A percentile compares a stretch with the other conserved stretches of the same genome.
Evolutionary conservation across 2,113 vertebrate genomes (phyloP).

Genomic region (Canis aureus): DNA sequence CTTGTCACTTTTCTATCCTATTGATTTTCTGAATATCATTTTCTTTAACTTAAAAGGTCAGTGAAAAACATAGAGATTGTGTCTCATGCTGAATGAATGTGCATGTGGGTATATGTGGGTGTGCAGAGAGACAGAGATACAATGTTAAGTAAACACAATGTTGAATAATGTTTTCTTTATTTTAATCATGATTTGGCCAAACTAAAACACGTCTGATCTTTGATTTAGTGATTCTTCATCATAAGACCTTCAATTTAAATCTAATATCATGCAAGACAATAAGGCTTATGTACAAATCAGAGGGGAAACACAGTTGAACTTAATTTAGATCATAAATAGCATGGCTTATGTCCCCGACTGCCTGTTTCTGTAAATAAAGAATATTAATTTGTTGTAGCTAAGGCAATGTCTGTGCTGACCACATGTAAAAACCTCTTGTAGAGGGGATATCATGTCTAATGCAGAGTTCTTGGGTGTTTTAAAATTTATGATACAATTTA

Average conservation of each 20-base stretch:
- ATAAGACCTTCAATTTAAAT: background rate
- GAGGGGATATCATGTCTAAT: background rate
- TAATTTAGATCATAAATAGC: background rate
- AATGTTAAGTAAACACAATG: background rate
- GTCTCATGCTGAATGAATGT: background rate
- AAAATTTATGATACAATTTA: background rate
- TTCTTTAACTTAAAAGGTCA: constrained; percentile 65
- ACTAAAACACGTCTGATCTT: background rate
- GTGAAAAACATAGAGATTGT: background rate
- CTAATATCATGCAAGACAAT: background rate
- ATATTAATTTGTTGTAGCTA: background rate
- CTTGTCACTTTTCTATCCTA: constrained; percentile 63
- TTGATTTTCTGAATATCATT: constrained; percentile 69
- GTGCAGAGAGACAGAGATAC: background rate
- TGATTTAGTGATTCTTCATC: background rate
- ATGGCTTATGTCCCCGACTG: background rate
- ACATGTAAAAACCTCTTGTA: background rate
- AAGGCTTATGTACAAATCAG: background rate
- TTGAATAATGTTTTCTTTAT: background rate
- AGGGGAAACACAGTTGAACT: background rate
- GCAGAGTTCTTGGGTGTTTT: background rate
- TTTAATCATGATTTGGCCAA: background rate
- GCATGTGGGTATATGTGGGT: background rate
- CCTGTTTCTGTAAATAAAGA: background rate
- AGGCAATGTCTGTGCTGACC: background rate